Conservation (phyloP, 2,113 vertebrate genomes). For the Passer domesticus region DNA sequence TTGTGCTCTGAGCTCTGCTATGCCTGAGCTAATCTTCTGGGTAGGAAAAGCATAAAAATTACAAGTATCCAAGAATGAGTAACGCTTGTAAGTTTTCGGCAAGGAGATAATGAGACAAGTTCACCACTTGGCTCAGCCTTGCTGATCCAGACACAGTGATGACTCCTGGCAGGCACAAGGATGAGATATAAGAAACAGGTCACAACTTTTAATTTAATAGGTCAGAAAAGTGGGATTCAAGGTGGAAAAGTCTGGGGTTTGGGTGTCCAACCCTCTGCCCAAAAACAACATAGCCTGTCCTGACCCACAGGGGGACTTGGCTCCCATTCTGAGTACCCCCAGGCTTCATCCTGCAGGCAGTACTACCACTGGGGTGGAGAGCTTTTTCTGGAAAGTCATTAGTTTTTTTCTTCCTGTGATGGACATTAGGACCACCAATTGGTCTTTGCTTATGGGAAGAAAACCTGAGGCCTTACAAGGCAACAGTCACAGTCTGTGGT, state of each 20-base stretch:
- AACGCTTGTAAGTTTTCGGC: conserved; percentile 55
- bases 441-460: background rate
- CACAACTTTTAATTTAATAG: background rate
- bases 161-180: background rate
- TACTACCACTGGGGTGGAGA: background rate
- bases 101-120: conserved; percentile 60
- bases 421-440: background rate
- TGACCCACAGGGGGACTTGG: background rate
- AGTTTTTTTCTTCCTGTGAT: background rate
- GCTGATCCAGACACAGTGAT: conserved; percentile 1
- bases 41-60: conserved; percentile 59
- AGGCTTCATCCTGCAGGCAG: background rate
- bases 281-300: background rate
- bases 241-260: background rate
- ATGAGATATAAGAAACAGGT: background rate
- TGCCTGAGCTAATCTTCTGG: conserved; percentile 65
- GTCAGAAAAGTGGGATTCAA: background rate
- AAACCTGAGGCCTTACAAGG: background rate
- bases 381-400: background rate
- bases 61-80: conserved; percentile 66
- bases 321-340: background rate
- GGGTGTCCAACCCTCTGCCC: background rate
- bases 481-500: background rate
- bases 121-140: conserved; percentile 58
- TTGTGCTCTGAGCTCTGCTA: conserved; percentile 59